Conservation (phyloP, 2,113 vertebrate species). For the Macquaria ambigua region DNA sequence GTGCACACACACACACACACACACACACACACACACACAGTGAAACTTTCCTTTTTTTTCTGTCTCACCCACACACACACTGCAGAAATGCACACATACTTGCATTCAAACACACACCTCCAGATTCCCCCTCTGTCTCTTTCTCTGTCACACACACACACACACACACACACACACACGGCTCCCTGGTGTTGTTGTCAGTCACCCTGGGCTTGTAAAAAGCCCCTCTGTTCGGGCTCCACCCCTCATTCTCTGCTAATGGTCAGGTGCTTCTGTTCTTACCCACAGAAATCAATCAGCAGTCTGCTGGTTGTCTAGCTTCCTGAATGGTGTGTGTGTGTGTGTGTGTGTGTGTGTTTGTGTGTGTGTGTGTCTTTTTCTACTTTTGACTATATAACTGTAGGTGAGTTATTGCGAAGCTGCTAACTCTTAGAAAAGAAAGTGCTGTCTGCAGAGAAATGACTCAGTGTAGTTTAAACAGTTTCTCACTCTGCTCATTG, state of each 20-base stretch:
- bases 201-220: conserved; percentile 62
- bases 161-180: conserved; percentile 41
- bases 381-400: conserved; percentile 51
- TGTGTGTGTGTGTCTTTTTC: conserved; percentile 11
- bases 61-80: conserved; percentile 3
- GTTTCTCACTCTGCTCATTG: neutral
- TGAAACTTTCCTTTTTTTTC: conserved; percentile 32
- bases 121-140: conserved; percentile 33
- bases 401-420: conserved; percentile 55
- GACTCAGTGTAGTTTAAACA: conserved; percentile 54
- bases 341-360: conserved; percentile 1
- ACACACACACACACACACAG: conserved; percentile 29
- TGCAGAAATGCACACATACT: conserved; percentile 30
- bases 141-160: conserved; percentile 12
- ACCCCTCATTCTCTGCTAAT: conserved; percentile 54
- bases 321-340: conserved; percentile 32
- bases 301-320: conserved; percentile 66
- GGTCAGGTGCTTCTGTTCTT: conserved; percentile 74
- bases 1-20: conserved; percentile 22
- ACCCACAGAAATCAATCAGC: conserved; percentile 71
- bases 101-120: conserved; percentile 9
- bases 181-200: conserved; percentile 61
- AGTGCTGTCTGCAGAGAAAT: conserved; percentile 40
- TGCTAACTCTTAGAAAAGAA: conserved; percentile 51
- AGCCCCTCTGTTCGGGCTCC: conserved; percentile 50